Conservation (phyloP, 2,113 vertebrate genomes). For the Halcyon malimbica region DNA sequence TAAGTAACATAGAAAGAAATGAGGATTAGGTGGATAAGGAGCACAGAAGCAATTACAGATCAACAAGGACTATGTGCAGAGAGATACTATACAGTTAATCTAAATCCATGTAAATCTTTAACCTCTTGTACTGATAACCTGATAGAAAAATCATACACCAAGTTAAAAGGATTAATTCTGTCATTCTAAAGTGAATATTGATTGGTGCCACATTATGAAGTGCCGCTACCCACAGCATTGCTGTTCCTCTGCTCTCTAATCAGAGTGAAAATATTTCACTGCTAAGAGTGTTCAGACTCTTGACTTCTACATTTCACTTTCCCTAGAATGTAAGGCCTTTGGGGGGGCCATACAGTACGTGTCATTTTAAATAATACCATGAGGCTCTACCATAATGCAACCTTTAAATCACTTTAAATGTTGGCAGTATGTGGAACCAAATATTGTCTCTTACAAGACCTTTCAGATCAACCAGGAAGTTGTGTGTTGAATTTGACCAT, state of each 20-base stretch:
- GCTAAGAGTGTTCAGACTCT: not conserved
- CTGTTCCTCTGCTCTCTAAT: not conserved
- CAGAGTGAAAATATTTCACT: not conserved
- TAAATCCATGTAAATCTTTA: not conserved
- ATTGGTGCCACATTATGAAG: not conserved
- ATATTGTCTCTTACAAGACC: not conserved
- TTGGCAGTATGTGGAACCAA: not conserved
- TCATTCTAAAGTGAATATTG: not conserved
- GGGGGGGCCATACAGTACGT: not conserved
- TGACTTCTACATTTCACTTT: not conserved
- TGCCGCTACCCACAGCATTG: not conserved
- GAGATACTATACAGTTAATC: not conserved
- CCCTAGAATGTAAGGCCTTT: not conserved
- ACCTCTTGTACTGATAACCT: not conserved
- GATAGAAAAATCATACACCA: not conserved
- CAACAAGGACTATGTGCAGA: not conserved
- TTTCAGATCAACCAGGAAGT: not conserved
- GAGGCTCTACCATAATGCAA: not conserved
- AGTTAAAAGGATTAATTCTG: not conserved
- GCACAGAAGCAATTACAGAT: not conserved
- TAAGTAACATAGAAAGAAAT: not conserved
- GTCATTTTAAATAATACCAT: not conserved
- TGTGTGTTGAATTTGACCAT: fast-evolving
- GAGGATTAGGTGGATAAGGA: not conserved
- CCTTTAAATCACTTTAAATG: not conserved